A percentile compares a stretch with the other conserved stretches of the same genome.
These are phyloP conservation scores for Agelastica alni DNA, from an alignment of 2,888 invertebrate species.

Conservation along the genomic window DNA sequence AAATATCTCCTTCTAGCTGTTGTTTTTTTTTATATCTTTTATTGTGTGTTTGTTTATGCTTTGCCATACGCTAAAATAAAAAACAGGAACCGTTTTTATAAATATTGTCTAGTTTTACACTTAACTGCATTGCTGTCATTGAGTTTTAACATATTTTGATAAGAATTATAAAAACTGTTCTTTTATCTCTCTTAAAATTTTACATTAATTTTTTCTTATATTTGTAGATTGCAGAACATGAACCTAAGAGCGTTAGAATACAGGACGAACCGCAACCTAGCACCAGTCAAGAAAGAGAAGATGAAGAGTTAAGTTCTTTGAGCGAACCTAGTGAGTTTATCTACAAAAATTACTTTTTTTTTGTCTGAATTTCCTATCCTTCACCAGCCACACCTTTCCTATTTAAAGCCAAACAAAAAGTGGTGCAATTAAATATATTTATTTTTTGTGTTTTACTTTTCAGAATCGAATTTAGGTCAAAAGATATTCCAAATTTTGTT, in stretches of 20 bases:
- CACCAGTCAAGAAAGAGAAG: conserved; percentile 47
- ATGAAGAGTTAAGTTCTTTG: conserved; percentile 50
- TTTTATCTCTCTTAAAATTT: neutral
- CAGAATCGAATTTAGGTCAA: conserved; percentile 57
- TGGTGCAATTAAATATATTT: neutral
- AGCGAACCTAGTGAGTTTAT: conserved; percentile 44
- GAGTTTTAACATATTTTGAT: neutral
- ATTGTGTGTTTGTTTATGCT: neutral
- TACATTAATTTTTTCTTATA: neutral
- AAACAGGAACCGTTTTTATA: conserved; percentile 3
- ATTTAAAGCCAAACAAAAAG: no score
- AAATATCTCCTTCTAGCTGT: neutral
- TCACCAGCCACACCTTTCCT: no score
- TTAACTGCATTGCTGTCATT: neutral
- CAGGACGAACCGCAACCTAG: conserved; percentile 49
- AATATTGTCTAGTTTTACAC: no score
- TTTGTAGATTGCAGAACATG: conserved; percentile 41
- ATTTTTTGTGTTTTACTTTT: conserved; percentile 5
- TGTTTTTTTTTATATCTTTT: neutral
- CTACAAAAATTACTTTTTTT: no score
- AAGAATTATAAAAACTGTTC: conserved; percentile 9
- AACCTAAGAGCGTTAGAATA: conserved; percentile 42
- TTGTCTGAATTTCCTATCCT: no score
- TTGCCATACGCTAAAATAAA: neutral
- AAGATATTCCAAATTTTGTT: conserved; percentile 62